Percentiles rank a stretch among this genome's conserved stretches.
phyloP scores from a whole-genome alignment of 1,140 invertebrate genomes.

The Frieseomelitta varia region DNA sequence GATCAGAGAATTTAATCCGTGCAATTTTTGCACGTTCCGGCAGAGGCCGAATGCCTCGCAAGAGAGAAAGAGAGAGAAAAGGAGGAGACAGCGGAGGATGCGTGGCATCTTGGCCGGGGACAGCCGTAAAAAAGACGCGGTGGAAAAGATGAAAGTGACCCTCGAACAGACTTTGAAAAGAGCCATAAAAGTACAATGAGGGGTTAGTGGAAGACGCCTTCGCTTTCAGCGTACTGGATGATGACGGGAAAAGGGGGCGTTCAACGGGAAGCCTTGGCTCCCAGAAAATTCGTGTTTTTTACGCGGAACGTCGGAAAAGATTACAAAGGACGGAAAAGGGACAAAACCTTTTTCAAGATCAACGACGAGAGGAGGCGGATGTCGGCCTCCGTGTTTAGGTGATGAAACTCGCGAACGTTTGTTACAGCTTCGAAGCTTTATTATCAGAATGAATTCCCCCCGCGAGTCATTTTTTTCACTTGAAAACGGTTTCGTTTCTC shows the following conservation, averaged over 20 bases:
- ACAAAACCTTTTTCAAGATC: constrained; percentile 50
- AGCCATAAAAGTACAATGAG: constrained; percentile 67
- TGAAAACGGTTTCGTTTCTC: background rate
- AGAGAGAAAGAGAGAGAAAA: background rate
- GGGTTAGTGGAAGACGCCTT: constrained; percentile 48
- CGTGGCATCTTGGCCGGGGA: constrained; percentile 28
- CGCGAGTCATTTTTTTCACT: background rate
- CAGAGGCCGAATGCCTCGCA: background rate
- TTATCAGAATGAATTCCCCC: background rate
- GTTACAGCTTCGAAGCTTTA: constrained; percentile 20
- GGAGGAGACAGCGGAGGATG: background rate
- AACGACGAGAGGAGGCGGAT: constrained; percentile 22
- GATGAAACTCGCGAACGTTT: constrained; percentile 19
- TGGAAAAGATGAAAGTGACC: constrained; percentile 58
- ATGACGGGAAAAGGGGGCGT: background rate
- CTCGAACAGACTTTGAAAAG: constrained; percentile 59
- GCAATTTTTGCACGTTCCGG: constrained; percentile 6
- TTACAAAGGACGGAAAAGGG: constrained; percentile 53
- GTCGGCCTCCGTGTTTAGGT: constrained; percentile 43
- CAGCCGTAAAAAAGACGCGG: constrained; percentile 42
- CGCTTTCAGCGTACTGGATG: constrained; percentile 40
- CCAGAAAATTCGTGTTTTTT: constrained; percentile 61
- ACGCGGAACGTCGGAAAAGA: constrained; percentile 35
- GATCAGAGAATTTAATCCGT: background rate
- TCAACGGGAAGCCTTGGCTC: constrained; percentile 12